Percentiles rank a stretch among this genome's conserved stretches.
Evolutionary conservation across 2,888 invertebrate species (phyloP).

Genomic region (Drosophila greeni): DNA sequence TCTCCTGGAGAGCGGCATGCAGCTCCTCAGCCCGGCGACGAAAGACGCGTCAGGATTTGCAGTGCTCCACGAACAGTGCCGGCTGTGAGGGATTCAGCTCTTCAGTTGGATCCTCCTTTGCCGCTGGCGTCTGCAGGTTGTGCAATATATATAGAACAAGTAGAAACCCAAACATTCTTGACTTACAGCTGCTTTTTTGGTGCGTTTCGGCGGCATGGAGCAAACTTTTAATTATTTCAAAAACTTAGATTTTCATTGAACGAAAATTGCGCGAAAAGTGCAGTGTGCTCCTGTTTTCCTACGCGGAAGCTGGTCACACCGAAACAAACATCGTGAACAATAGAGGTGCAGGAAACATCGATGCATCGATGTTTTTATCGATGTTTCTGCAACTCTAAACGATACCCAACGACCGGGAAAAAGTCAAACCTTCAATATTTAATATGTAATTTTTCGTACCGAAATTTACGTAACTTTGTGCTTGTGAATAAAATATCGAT

Average conservation of each 20-base stretch:
- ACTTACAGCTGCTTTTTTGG: constrained; percentile 20
- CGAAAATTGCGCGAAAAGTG: constrained; percentile 8
- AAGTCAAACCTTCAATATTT: too few species aligned
- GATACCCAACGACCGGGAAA: too few species aligned
- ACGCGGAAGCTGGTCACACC: neutral
- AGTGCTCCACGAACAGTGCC: constrained; percentile 76
- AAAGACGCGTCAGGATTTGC: constrained; percentile 77
- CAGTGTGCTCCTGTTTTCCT: neutral
- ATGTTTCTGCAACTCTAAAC: too few species aligned
- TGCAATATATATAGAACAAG: neutral
- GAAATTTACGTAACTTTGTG: too few species aligned
- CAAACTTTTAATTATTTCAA: neutral
- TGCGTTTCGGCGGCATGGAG: constrained; percentile 26
- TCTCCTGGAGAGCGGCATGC: constrained; percentile 62
- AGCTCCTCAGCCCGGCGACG: constrained; percentile 75
- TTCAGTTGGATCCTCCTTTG: neutral
- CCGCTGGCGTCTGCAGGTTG: neutral
- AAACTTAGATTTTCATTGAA: neutral
- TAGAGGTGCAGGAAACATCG: too few species aligned
- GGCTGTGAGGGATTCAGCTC: constrained; percentile 51
- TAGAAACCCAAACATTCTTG: neutral
- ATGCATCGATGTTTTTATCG: too few species aligned
- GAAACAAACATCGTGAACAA: too few species aligned
- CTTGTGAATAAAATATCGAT: too few species aligned
- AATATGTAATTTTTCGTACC: too few species aligned